Base-by-base conservation (phyloP, 2,797 vertebrate genomes). In the Cuniculus paca region DNA sequence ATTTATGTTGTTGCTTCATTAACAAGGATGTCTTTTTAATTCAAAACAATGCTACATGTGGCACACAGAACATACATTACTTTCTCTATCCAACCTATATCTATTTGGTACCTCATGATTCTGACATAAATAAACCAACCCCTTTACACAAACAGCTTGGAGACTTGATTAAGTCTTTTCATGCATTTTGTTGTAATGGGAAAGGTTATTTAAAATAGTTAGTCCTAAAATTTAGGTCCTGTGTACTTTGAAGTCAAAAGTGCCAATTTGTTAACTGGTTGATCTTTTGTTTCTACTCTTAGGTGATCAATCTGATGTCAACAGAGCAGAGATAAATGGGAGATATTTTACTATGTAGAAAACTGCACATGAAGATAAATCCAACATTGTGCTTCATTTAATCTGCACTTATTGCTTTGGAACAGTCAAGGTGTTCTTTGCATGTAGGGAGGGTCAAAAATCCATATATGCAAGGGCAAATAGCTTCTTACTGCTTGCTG, bases 331-430 rank as follows among this genome's bases (percentile, higher is more conserved):
- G 98, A 98, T 97, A 98, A 98, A 98, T 98, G 96, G 95, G 96
- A 83, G 86, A 86, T 75, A 97, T 98, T 98, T 97, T 96, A 88
- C 97, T 98, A 94, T 61, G 93, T 88, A 97, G 97, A 97, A 98
- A 98, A 97, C 17, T 39, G 97, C 96, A 97, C 95, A 98, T 97
- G 96, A 98, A 98, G 98, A 98, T 98, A 98, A 98, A 98, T 98
- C 97, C 97, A 96, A 96, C 94, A 98, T 96, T 96, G 95, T 97
- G 93, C 97, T 96, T 98, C 95, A 98, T 98, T 98, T 98, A 95
- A 90, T 98, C 97, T 95, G 89, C 90, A 96, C 97, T 98, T 98
- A 98, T 98, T 98, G 97, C 95, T 97, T 97, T 97, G 97, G 96
- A 97, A 88, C 86, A 97, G 70, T 97, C 97, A 98, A 98, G 97